Evolutionary conservation across 2,797 vertebrate species (phyloP).

Genomic region (Sandelia bainsii): DNA sequence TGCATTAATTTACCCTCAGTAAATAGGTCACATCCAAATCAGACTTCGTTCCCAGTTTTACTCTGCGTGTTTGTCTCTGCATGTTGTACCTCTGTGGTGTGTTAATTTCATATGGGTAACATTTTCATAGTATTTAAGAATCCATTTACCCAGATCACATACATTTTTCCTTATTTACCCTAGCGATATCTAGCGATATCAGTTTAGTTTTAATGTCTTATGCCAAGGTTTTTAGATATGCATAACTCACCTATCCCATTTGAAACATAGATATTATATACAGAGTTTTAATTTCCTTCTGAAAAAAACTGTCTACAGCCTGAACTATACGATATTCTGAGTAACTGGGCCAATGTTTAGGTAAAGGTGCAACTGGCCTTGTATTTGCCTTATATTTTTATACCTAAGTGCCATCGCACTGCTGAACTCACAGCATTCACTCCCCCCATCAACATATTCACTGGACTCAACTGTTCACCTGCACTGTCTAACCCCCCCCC

Average conservation of each 20-base stretch:
- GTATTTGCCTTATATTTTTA: background rate
- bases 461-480: too few relatives aligned
- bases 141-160: background rate
- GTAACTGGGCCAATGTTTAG: background rate
- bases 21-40: slow-evolving; percentile 54
- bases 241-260: too few relatives aligned
- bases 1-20: slow-evolving; percentile 41
- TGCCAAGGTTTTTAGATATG: background rate
- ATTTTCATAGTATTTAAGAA: background rate
- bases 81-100: background rate
- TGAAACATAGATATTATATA: too few relatives aligned
- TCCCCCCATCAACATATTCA: too few relatives aligned
- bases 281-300: too few relatives aligned
- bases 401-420: too few relatives aligned
- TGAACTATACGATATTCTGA: background rate
- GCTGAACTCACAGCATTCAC: too few relatives aligned
- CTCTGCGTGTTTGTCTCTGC: background rate
- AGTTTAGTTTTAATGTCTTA: background rate
- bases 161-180: too few relatives aligned
- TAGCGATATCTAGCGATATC: background rate
- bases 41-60: slow-evolving; percentile 7
- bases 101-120: background rate
- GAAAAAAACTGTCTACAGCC: too few relatives aligned
- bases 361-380: background rate
- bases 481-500: too few relatives aligned